A percentile compares a stretch with the other conserved stretches of the same genome.
Conservation (phyloP, 2,797 vertebrate species). For the Rhinogobio ventralis region DNA sequence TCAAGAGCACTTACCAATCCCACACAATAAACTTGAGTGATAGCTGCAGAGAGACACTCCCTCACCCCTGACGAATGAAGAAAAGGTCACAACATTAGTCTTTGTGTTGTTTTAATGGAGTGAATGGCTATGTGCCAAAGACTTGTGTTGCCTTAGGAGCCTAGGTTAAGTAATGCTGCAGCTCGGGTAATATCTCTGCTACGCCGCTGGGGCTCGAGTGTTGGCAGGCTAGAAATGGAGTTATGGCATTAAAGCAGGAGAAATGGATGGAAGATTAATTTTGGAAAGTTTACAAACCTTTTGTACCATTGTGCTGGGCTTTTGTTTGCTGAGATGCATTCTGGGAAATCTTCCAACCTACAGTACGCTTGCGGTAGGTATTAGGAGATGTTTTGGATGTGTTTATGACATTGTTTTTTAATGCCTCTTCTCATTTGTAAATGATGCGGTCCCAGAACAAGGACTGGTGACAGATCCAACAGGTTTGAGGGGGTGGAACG, state of each 20-base stretch:
- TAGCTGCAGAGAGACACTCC: slow-evolving; percentile 58
- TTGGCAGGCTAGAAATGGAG: slow-evolving; percentile 46
- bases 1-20: slow-evolving; percentile 50
- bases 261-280: slow-evolving; percentile 44
- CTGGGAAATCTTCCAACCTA: slow-evolving; percentile 13
- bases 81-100: slow-evolving; percentile 76
- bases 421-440: slow-evolving; percentile 18
- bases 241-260: slow-evolving; percentile 49
- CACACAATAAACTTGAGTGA: slow-evolving; percentile 62
- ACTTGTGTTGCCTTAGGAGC: slow-evolving; percentile 66
- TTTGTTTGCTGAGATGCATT: slow-evolving; percentile 33
- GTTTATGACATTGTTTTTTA: slow-evolving; percentile 9
- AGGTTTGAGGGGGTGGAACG: neutral
- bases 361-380: neutral
- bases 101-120: slow-evolving; percentile 75
- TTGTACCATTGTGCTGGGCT: slow-evolving; percentile 7
- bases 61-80: slow-evolving; percentile 65
- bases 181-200: slow-evolving; percentile 67
- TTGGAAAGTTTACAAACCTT: slow-evolving; percentile 36
- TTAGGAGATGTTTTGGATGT: neutral
- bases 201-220: slow-evolving; percentile 28
- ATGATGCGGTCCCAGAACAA: slow-evolving; percentile 1
- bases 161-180: slow-evolving; percentile 70
- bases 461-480: slow-evolving; percentile 3
- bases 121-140: slow-evolving; percentile 68